Evolutionary conservation across 2,888 invertebrate species (phyloP).

Genomic region (Eudemis profundana): DNA sequence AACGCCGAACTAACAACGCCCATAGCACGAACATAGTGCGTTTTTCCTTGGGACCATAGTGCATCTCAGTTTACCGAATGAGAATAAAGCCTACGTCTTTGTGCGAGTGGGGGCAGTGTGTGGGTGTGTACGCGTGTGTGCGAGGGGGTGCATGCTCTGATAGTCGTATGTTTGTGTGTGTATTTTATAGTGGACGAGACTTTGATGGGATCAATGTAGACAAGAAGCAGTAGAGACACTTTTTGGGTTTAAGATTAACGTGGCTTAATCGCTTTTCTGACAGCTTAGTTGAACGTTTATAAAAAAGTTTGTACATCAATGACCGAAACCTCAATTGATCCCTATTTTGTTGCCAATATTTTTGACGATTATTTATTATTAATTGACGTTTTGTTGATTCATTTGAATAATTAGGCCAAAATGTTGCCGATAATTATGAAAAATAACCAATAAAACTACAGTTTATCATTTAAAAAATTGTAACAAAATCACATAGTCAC

Average conservation of each 20-base stretch:
- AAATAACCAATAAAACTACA: too few relatives aligned
- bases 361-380: too few relatives aligned
- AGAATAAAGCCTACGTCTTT: constrained; percentile 80
- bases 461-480: too few relatives aligned
- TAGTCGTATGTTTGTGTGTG: constrained; percentile 14
- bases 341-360: too few relatives aligned
- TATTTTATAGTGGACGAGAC: constrained; percentile 34
- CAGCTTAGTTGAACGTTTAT: not conserved
- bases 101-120: constrained; percentile 61
- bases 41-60: constrained; percentile 74
- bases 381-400: too few relatives aligned
- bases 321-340: too few relatives aligned
- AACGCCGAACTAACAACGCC: not conserved
- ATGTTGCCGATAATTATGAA: too few relatives aligned
- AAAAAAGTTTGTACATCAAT: too few relatives aligned
- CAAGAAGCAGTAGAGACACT: constrained; percentile 21
- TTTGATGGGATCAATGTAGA: constrained; percentile 19
- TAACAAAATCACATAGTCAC: too few relatives aligned
- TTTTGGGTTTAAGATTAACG: constrained; percentile 9
- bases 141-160: constrained; percentile 50
- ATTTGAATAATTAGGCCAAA: too few relatives aligned
- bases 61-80: constrained; percentile 85
- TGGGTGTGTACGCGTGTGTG: constrained; percentile 57
- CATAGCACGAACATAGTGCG: constrained; percentile 12
- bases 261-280: not conserved